Conservation (phyloP, 2,888 invertebrate species). For the Andrena camellia region DNA sequence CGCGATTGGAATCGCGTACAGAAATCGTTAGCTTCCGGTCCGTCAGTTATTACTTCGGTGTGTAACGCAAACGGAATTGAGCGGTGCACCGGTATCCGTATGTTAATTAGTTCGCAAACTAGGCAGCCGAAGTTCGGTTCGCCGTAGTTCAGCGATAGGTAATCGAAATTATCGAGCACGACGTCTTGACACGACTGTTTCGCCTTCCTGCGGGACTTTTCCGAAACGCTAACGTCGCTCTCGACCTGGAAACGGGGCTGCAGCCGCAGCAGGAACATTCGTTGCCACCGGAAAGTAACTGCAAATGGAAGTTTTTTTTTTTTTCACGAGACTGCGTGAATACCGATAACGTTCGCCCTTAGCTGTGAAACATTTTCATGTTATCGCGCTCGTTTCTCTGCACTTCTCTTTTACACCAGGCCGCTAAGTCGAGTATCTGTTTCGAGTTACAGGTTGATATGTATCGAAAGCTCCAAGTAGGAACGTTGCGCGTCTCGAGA, state of each 20-base stretch:
- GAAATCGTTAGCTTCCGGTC: conserved; percentile 5
- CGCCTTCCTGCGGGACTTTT: conserved; percentile 6
- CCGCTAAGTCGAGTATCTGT: background rate
- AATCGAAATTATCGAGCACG: conserved; percentile 36
- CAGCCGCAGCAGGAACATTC: conserved; percentile 19
- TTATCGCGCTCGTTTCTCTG: conserved; percentile 21
- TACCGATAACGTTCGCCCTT: conserved; percentile 5
- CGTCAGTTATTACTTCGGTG: conserved; percentile 40
- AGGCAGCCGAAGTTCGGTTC: conserved; percentile 20
- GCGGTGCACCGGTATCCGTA: conserved; percentile 32
- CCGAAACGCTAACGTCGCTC: background rate
- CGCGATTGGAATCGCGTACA: conserved; percentile 23
- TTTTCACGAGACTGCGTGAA: background rate
- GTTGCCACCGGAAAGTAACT: conserved; percentile 34
- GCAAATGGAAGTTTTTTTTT: conserved; percentile 48
- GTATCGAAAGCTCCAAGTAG: background rate
- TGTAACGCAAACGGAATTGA: conserved; percentile 33
- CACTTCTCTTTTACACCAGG: background rate
- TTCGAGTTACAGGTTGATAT: background rate
- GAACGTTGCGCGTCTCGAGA: too few relatives aligned
- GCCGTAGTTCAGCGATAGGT: conserved; percentile 16
- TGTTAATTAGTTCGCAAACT: conserved; percentile 55
- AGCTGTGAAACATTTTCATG: conserved; percentile 16
- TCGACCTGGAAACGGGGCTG: conserved; percentile 11
- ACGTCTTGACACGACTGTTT: background rate